phyloP scores from a whole-genome alignment of 2,888 invertebrate genomes.

The Boloria euphrosyne region DNA sequence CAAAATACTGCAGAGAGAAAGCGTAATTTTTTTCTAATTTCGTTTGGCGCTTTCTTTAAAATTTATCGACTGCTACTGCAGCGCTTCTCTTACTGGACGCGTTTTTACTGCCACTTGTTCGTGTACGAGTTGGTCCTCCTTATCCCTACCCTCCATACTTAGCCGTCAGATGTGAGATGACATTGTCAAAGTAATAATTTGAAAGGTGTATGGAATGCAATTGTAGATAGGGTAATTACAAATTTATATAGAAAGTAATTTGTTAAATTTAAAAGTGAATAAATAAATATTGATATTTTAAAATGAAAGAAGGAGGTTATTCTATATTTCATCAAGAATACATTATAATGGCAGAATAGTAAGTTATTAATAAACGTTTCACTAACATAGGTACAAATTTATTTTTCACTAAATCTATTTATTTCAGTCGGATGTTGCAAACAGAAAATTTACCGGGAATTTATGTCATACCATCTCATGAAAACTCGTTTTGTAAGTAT shows the following conservation, averaged over 20 bases:
- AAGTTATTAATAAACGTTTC: constrained; percentile 67
- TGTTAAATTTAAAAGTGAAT: constrained; percentile 58
- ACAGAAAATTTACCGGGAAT: constrained; percentile 93
- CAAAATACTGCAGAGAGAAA: no score
- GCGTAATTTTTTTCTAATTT: no score
- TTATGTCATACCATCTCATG: constrained; percentile 95
- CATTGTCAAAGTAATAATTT: no score
- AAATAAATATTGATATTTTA: constrained; percentile 64
- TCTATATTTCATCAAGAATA: constrained; percentile 93
- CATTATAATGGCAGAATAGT: constrained; percentile 96
- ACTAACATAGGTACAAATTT: not conserved
- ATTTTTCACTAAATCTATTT: constrained; percentile 7
- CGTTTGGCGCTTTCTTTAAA: no score
- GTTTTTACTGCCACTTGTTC: no score
- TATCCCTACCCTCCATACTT: no score
- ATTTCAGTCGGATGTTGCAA: constrained; percentile 90
- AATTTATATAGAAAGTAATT: not conserved
- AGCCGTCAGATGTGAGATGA: no score
- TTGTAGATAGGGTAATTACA: no score
- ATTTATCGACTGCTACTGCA: no score
- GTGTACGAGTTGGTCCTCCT: no score
- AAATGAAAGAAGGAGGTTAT: constrained; percentile 85
- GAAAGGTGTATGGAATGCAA: no score
- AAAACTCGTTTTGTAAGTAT: constrained; percentile 89
- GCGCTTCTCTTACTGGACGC: no score